phyloP scores from a whole-genome alignment of 2,797 vertebrate genomes.

The Lagodon rhomboides region DNA sequence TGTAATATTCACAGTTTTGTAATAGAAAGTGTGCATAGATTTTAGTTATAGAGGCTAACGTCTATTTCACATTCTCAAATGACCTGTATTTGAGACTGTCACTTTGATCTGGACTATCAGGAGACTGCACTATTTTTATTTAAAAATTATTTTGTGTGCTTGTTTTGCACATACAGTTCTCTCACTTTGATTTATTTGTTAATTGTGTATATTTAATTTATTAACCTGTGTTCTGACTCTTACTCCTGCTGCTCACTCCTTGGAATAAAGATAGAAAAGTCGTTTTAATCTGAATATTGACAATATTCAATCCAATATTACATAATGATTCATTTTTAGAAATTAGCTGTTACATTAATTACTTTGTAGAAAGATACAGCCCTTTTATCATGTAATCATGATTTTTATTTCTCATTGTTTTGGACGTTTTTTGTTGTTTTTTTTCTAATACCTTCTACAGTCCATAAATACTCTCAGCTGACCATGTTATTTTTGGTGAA shows the following conservation, averaged over 20 bases:
- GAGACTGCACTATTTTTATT: neutral
- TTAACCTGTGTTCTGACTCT: neutral
- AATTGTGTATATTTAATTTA: neutral
- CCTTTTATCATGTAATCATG: neutral
- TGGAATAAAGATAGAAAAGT: neutral
- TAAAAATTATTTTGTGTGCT: too few species aligned
- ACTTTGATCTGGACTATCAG: neutral
- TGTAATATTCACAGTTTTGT: neutral
- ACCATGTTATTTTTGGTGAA: conserved; percentile 48
- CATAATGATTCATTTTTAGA: neutral
- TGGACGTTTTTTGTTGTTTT: neutral
- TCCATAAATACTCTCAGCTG: conserved; percentile 34
- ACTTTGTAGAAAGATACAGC: neutral
- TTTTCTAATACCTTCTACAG: conserved; percentile 13
- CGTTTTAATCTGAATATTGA: neutral
- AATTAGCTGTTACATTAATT: neutral
- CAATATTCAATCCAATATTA: neutral
- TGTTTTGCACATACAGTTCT: neutral
- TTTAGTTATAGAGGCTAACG: neutral
- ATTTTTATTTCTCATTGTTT: neutral
- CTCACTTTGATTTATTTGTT: neutral
- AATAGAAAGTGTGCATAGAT: neutral
- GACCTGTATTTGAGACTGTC: neutral
- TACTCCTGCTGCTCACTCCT: neutral
- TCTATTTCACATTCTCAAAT: neutral